Base-by-base conservation (phyloP, 2,113 vertebrate genomes). In the Grammomys surdaster region DNA sequence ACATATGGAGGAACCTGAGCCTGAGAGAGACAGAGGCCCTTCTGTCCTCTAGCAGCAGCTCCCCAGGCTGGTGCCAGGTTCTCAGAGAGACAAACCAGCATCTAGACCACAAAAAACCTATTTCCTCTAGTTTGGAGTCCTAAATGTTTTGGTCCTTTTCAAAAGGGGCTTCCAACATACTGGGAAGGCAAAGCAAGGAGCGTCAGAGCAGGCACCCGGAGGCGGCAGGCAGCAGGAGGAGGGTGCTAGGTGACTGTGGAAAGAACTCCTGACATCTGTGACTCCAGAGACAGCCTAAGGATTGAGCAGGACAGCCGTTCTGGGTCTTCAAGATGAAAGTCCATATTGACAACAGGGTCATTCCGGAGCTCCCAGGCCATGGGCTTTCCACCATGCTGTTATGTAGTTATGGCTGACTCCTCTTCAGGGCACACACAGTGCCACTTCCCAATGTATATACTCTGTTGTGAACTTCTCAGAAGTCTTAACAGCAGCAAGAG, bases 181-280 rank as follows among this genome's bases (percentile, higher is more conserved):
- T 48, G 85, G 96, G 77, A 72, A 48, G 28, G 60, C 46, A 85
- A 48, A 67, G 36, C 56, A 91, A 77, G 60, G 93, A 72, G 31
- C 51, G 24, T 40, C 16, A 0, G 14, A 54, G 72, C 22, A 31
- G 82, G 20, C 31, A 72, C 85, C 46, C 69, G 26, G 46, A 91
- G 13, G 26, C 81, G 93, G 77, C 33, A 63, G 24, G 36, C 31
- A 69, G 5, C 65, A 10, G 84, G 40, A 40, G 31, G 65, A 60
- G n/a, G 36, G 28, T 77, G 36, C 51, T 26, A 11, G 12, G 28
- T 16, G n/a, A 46, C 5, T 12, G 6, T 12, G 8, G 48, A 36
- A 3, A 78, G 26, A 63, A 19, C 16, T 86, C 40, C 72, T 80
- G 4, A 51, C 6, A 22, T 77, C 36, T 12, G 0, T 60, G 78